Base-by-base conservation (phyloP, 2,113 vertebrate genomes). In the Rhinichthys klamathensis region DNA sequence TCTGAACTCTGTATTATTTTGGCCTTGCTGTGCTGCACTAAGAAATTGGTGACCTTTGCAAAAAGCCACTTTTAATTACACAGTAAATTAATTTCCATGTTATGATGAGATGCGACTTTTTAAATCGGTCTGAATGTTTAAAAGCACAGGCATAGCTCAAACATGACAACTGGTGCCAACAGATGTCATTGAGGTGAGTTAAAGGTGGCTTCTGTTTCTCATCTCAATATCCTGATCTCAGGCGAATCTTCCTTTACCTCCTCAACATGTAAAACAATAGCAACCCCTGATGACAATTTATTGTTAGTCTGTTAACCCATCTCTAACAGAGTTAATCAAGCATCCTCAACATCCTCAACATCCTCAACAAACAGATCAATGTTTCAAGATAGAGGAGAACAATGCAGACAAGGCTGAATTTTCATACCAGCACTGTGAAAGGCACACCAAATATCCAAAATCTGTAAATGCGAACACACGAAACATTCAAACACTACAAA, bases 341-440 rank as follows among this genome's bases (percentile, higher is more conserved):
- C 89, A 92, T 91, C 91, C 91, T 92, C 92, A 92, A 92, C 90
- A 92, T n/a, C n/a, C n/a, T n/a, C n/a, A n/a, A n/a, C n/a, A n/a
- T n/a, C n/a, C n/a, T n/a, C n/a, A n/a, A n/a, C n/a, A n/a, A 89
- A 91, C 91, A 67, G 81, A 92, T 75, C 25, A 93, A 92, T 92
- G 91, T 93, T 94, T 94, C 92, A 91, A 8, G 86, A 93, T 91
- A 93, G 93, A 91, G 92, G 92, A 93, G 91, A 93, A 92, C 91
- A 93, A 92, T 85, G 89, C 89, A 86, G 16, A 60, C 41, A 38
- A 51, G 23, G 56, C 69, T 56, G 9, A 54, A 49, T 15, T 65
- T 7, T 25, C 23, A 73, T 73, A 23, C 11, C 21, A 46, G 23
- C 70, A n/a, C 70, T 44, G 11, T n/a, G 35, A 44, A 72, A 44